phyloP scores from a whole-genome alignment of 2,113 vertebrate genomes.

The Macroglossus sobrinus region DNA sequence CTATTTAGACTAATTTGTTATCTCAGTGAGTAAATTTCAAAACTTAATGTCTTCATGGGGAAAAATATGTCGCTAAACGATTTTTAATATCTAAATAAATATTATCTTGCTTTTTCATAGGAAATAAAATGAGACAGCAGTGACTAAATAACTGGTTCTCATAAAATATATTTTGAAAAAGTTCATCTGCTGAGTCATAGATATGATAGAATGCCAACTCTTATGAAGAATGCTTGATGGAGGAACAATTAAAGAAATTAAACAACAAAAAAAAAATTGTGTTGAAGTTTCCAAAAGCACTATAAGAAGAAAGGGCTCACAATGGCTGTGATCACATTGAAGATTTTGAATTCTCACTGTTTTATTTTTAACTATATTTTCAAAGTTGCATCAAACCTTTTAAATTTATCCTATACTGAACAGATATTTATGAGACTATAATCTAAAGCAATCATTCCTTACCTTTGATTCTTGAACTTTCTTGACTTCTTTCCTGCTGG shows the following conservation, averaged over 20 bases:
- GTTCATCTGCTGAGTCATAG: background rate
- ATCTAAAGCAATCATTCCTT: conserved; percentile 68
- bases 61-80: background rate
- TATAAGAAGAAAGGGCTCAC: background rate
- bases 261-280: background rate
- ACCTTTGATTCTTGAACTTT: conserved; percentile 83
- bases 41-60: background rate
- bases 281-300: background rate
- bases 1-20: background rate
- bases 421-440: background rate
- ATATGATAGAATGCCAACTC: background rate
- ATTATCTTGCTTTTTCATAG: background rate
- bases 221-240: background rate
- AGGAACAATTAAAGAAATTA: background rate
- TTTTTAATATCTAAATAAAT: background rate
- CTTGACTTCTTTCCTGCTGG: conserved; percentile 85
- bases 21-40: background rate
- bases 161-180: background rate
- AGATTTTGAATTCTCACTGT: background rate
- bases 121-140: background rate
- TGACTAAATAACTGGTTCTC: background rate
- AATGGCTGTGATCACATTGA: background rate
- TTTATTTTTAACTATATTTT: background rate
- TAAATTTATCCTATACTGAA: background rate
- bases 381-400: background rate